Conservation (phyloP, 2,888 invertebrate species). For the Acleris emargana region DNA sequence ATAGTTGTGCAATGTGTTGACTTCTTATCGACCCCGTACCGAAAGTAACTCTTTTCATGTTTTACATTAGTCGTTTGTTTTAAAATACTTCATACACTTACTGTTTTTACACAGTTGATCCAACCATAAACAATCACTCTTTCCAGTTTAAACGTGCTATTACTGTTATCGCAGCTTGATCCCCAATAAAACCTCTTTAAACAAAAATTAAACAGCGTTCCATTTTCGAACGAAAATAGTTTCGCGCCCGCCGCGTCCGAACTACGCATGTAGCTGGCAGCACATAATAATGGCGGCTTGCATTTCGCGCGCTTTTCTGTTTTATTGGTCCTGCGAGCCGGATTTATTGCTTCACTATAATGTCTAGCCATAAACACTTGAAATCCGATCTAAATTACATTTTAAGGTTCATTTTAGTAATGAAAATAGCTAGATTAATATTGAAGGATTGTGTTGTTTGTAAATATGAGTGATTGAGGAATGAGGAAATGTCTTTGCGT, state of each 20-base stretch:
- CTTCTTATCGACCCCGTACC: no score
- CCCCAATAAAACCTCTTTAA: background rate
- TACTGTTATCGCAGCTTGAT: no score
- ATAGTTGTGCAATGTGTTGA: no score
- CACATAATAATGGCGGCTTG: slow-evolving; percentile 45
- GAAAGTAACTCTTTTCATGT: no score
- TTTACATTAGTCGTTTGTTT: no score
- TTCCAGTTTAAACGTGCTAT: no score
- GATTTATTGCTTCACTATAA: slow-evolving; percentile 63
- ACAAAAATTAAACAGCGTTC: background rate
- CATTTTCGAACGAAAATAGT: slow-evolving; percentile 9
- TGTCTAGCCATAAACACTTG: slow-evolving; percentile 64
- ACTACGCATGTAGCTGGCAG: slow-evolving; percentile 17
- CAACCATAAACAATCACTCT: no score
- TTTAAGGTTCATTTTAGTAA: slow-evolving; percentile 53
- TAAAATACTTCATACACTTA: no score
- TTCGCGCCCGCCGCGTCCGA: slow-evolving; percentile 2
- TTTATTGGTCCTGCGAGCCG: slow-evolving; percentile 67
- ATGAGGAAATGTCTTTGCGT: no score
- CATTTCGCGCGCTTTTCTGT: slow-evolving; percentile 51
- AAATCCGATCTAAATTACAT: slow-evolving; percentile 61
- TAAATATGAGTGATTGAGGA: no score
- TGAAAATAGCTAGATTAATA: slow-evolving; percentile 38
- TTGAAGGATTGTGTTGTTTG: no score
- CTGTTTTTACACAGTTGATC: no score